Percentiles rank a stretch among this genome's conserved stretches.
phyloP scores from a whole-genome alignment of 2,113 vertebrate species.

The Bolborhynchus lineola region DNA sequence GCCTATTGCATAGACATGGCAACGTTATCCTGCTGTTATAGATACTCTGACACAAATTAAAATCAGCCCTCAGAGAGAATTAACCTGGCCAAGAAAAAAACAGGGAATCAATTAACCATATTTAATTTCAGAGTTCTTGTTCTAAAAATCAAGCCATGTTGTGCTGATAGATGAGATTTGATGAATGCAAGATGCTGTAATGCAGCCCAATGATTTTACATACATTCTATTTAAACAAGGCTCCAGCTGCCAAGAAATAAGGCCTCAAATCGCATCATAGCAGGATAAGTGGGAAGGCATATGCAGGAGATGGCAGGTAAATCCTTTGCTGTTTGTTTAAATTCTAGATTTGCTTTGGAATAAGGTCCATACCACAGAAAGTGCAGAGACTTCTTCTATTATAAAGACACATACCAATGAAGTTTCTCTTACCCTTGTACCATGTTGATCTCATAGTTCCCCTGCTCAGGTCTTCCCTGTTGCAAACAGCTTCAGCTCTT shows the following conservation, averaged over 20 bases:
- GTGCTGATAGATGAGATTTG: background rate
- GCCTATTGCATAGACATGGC: background rate
- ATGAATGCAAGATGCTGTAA: background rate
- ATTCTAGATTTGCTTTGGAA: background rate
- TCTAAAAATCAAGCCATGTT: background rate
- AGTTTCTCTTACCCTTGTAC: background rate
- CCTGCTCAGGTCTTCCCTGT: background rate
- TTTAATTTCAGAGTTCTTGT: background rate
- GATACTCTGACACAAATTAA: background rate
- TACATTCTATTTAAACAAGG: background rate
- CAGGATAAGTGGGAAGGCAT: background rate
- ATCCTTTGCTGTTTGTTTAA: background rate
- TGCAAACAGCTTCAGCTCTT: background rate
- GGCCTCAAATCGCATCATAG: background rate
- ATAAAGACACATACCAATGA: background rate
- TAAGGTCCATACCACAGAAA: background rate
- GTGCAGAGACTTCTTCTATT: background rate
- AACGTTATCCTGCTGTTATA: background rate
- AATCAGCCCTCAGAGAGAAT: background rate
- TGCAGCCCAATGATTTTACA: background rate
- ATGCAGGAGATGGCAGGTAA: background rate
- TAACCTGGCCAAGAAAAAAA: background rate
- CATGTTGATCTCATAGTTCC: background rate
- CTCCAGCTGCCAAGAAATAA: background rate
- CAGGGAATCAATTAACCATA: background rate